Evolutionary conservation across 2,888 invertebrate species (phyloP).

Genomic region (Steinernema hermaphroditum): DNA sequence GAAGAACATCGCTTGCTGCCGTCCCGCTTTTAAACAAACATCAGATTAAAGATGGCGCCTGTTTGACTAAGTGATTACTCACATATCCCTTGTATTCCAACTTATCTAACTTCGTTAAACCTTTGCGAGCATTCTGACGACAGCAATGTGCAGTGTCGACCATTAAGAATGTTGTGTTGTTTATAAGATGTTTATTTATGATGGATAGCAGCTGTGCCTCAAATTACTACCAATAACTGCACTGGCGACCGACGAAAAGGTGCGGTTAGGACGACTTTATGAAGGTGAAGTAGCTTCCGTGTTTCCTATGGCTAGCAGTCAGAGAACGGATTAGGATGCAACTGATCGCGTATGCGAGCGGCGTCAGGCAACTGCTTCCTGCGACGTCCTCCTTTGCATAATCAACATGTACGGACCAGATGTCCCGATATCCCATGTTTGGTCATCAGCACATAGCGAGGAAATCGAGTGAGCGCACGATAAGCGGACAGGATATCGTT

Average conservation of each 20-base stretch:
- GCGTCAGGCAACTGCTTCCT: background rate
- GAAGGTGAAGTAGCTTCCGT: too few relatives aligned
- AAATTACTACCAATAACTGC: background rate
- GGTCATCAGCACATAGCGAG: background rate
- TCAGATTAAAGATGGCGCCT: background rate
- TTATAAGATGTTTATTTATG: conserved; percentile 29
- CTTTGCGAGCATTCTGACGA: background rate
- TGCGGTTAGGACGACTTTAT: too few relatives aligned
- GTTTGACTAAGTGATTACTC: conserved; percentile 21
- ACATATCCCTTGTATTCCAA: conserved; percentile 6
- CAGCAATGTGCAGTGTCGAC: too few relatives aligned
- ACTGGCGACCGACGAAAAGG: too few relatives aligned
- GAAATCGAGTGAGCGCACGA: background rate
- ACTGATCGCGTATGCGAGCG: background rate
- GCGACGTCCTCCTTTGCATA: conserved; percentile 18
- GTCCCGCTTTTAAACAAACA: conserved; percentile 9
- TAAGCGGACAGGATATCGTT: background rate
- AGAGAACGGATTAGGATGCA: too few relatives aligned
- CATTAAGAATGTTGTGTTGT: background rate
- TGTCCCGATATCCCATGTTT: conserved; percentile 2
- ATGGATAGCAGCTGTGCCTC: conserved; percentile 1
- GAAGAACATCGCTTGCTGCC: too few relatives aligned
- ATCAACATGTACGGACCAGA: conserved; percentile 26
- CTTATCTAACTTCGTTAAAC: background rate
- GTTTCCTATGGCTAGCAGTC: too few relatives aligned